Base-by-base conservation (phyloP, 2,797 vertebrate genomes). In the Sciurus vulgaris region DNA sequence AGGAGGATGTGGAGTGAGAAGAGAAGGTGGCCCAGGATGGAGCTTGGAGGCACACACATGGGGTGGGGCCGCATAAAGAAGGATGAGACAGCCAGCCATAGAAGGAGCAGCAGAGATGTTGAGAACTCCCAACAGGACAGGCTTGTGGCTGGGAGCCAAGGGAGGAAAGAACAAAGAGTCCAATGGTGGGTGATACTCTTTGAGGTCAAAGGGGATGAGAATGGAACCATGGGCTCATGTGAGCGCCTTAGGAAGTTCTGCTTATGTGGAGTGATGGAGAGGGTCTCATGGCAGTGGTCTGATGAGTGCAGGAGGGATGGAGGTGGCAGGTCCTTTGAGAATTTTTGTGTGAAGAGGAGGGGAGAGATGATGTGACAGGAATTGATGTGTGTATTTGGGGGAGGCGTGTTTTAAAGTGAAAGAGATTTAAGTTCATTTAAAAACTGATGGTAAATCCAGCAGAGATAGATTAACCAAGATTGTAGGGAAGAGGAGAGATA, bases 401-500 rank as follows among this genome's bases (percentile, higher is more conserved):
- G 65, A n/a, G 35, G 51, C 38, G n/a, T 54, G 70, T 78, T 56
- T 88, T 47, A 82, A 90, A 61, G 51, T 70, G 33, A 35, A 89
- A 79, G 92, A 70, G 82, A 76, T 38, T 20, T 11, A 69, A 61
- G 72, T 85, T 85, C 65, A n/a, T 73, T 94, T 85, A 70, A 70
- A 92, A 85, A 56, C 47, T 56, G 72, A 72, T 28, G 61, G 72
- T 54, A 92, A 87, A 92, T 82, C n/a, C 11, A 79, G 69, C 84
- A 22, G 61, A 70, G 88, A 91, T 44, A 92, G 88, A 18, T 84
- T 65, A 33, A 91, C 41, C 81, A 63, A 54, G 86, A 7, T 30
- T 81, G 30, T 94, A 81, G 44, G 82, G 69, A 91, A 70, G 3
- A 47, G 47, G 78, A 35, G 63, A 92, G 91, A 7, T 9, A 17